Conservation (phyloP, 2,797 vertebrate species). For the Austrolebias charrua region DNA sequence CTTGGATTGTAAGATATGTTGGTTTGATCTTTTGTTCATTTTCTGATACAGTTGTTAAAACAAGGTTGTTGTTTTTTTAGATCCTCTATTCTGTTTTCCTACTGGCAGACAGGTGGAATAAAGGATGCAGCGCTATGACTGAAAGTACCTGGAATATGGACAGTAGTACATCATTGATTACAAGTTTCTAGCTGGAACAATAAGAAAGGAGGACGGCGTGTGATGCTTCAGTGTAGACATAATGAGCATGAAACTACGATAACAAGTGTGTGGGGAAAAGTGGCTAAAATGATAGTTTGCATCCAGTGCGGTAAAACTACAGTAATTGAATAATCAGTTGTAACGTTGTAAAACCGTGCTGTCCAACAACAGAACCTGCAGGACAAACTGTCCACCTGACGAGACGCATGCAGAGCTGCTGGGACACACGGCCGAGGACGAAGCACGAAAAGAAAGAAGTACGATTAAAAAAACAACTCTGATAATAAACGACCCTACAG, state of each 20-base stretch:
- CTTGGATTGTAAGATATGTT: slow-evolving; percentile 81
- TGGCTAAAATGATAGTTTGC: slow-evolving; percentile 1
- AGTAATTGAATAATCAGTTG: background rate
- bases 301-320: slow-evolving; percentile 3
- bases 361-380: background rate
- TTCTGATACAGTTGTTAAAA: slow-evolving; percentile 77
- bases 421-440: slow-evolving; percentile 9
- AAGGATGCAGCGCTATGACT: slow-evolving; percentile 80
- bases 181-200: slow-evolving; percentile 73
- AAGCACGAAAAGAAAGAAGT: background rate
- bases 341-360: background rate
- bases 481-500: slow-evolving; percentile 56
- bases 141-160: slow-evolving; percentile 78
- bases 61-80: slow-evolving; percentile 64
- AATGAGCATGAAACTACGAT: no score
- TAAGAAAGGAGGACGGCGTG: slow-evolving; percentile 43
- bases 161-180: slow-evolving; percentile 60
- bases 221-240: no score
- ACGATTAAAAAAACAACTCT: slow-evolving; percentile 40
- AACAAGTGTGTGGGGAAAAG: no score
- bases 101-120: slow-evolving; percentile 70
- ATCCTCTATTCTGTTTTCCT: slow-evolving; percentile 73
- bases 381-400: background rate
- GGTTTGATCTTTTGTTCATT: slow-evolving; percentile 71
- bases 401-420: slow-evolving; percentile 35